Conservation (phyloP, 2,888 invertebrate genomes). For the Tetranychus piercei region DNA sequence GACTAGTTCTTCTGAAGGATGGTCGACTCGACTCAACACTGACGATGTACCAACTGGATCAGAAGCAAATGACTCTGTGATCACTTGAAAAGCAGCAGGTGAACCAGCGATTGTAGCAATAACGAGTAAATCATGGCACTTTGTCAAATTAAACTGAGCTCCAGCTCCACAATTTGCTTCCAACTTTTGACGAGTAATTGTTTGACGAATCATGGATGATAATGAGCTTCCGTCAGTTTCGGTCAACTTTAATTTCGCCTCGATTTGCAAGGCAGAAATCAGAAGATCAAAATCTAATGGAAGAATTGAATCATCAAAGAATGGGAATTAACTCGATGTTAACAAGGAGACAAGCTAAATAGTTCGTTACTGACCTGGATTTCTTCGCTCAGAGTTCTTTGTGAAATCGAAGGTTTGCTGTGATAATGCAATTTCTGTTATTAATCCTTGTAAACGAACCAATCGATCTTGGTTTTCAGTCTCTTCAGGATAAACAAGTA, state of each 20-base stretch:
- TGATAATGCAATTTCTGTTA: neutral
- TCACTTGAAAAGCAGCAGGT: neutral
- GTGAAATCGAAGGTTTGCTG: neutral
- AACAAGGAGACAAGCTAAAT: too few relatives aligned
- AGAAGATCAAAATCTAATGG: neutral
- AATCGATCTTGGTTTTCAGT: neutral
- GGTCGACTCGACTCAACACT: neutral
- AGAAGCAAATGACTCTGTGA: neutral
- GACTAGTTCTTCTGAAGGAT: neutral
- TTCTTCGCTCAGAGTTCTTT: neutral
- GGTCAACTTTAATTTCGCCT: constrained; percentile 1
- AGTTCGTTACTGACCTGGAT: neutral
- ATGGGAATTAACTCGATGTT: too few relatives aligned
- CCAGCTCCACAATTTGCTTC: constrained; percentile 5
- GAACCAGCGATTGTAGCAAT: constrained; percentile 1
- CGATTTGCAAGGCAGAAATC: constrained; percentile 5
- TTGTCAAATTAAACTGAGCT: neutral
- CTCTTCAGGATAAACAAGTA: neutral
- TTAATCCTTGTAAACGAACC: constrained; percentile 2
- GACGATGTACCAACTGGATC: neutral
- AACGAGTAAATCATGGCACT: constrained; percentile 12
- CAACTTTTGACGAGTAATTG: neutral
- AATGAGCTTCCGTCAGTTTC: neutral
- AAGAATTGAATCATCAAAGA: neutral
- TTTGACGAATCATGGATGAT: neutral